These are phyloP conservation scores for Archips crataeganus DNA, from an alignment of 2,888 invertebrate genomes.

Conservation along the genomic window DNA sequence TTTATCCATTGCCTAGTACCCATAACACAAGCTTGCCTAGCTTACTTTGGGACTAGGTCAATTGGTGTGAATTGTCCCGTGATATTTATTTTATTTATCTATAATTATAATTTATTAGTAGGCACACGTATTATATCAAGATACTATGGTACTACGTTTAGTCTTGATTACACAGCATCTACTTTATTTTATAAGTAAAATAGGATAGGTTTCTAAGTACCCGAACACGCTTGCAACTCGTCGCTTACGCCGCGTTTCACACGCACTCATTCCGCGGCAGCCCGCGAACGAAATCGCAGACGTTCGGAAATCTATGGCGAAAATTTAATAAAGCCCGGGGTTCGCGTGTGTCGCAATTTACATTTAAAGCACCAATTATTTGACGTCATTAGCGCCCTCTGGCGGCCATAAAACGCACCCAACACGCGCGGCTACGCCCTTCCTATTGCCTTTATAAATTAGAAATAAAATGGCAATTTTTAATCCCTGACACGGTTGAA, in stretches of 20 bases:
- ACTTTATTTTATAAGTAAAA: too few species aligned
- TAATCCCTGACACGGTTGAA: conserved; percentile 40
- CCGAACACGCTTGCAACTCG: too few species aligned
- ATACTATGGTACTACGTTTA: too few species aligned
- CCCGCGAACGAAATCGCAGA: conserved; percentile 40
- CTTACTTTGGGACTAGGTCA: too few species aligned
- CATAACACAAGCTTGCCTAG: too few species aligned
- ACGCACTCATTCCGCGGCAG: conserved; percentile 2
- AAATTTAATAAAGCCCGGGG: conserved; percentile 79
- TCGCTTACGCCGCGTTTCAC: neutral
- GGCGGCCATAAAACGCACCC: conserved; percentile 83
- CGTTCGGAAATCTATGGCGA: conserved; percentile 57
- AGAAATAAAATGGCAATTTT: conserved; percentile 74
- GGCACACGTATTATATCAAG: too few species aligned
- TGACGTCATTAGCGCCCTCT: conserved; percentile 84
- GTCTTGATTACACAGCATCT: too few species aligned
- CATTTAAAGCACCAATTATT: conserved; percentile 86
- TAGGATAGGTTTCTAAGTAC: too few species aligned
- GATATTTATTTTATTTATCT: too few species aligned
- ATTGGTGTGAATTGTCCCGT: too few species aligned
- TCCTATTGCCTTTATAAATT: conserved; percentile 77
- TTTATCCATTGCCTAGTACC: too few species aligned
- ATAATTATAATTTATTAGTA: too few species aligned
- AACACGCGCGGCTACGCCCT: conserved; percentile 68
- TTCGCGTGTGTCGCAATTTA: conserved; percentile 82